Conservation (phyloP, 2,888 invertebrate genomes). For the Argyresthia goedartella region DNA sequence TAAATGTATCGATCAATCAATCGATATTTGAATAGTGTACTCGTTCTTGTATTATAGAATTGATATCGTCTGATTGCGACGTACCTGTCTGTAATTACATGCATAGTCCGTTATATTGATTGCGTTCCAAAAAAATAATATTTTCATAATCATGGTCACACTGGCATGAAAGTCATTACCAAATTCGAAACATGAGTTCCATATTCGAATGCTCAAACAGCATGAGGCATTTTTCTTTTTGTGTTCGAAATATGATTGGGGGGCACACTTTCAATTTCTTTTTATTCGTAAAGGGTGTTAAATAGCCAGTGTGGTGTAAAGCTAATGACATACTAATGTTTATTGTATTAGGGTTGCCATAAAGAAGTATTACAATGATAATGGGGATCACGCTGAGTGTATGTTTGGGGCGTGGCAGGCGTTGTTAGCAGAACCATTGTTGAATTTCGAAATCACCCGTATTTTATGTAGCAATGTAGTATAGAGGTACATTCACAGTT, state of each 20-base stretch:
- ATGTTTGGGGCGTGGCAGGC: slow-evolving; percentile 64
- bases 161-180: not conserved
- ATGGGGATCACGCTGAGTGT: slow-evolving; percentile 58
- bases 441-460: slow-evolving; percentile 53
- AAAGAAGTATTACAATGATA: slow-evolving; percentile 59
- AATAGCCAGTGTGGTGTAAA: slow-evolving; percentile 53
- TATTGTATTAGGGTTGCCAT: slow-evolving; percentile 66
- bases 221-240: slow-evolving; percentile 14
- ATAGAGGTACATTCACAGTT: not conserved
- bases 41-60: slow-evolving; percentile 22
- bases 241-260: slow-evolving; percentile 17
- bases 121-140: not conserved
- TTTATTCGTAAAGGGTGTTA: slow-evolving; percentile 28
- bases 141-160: not conserved
- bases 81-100: not conserved
- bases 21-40: slow-evolving; percentile 52
- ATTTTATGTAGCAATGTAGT: slow-evolving; percentile 19
- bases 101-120: slow-evolving; percentile 1
- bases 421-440: slow-evolving; percentile 53
- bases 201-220: not conserved
- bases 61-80: slow-evolving; percentile 15
- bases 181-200: not conserved
- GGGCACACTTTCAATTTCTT: not conserved
- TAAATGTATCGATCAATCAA: slow-evolving; percentile 64
- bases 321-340: slow-evolving; percentile 64